These are phyloP conservation scores for Clarias batrachus DNA, from an alignment of 2,113 vertebrate genomes.

Conservation along the genomic window DNA sequence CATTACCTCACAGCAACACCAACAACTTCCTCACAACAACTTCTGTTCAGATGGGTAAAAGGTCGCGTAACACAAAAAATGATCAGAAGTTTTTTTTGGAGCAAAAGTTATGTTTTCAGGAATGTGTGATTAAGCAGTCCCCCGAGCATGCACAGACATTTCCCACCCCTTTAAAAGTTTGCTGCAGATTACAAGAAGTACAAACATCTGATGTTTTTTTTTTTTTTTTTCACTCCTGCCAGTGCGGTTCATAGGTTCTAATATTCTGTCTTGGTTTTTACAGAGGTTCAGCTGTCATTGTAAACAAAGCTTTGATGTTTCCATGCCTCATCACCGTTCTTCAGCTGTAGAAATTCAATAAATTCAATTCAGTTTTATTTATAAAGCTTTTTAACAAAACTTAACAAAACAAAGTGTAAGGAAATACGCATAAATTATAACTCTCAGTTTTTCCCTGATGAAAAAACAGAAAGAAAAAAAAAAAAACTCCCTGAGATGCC, in stretches of 20 bases:
- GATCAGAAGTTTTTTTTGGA: conserved; percentile 49
- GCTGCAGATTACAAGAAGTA: conserved; percentile 16
- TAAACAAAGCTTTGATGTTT: not conserved
- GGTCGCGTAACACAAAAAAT: conserved; percentile 41
- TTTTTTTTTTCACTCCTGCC: not conserved
- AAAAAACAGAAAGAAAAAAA: too few species aligned
- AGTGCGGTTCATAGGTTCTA: not conserved
- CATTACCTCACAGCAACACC: conserved; percentile 2
- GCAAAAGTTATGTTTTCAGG: conserved; percentile 21
- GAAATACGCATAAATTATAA: too few species aligned
- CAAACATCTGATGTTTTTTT: conserved; percentile 15
- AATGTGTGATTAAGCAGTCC: conserved; percentile 41
- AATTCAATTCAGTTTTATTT: too few species aligned
- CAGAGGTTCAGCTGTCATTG: not conserved
- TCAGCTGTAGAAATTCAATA: not conserved
- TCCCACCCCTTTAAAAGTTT: not conserved
- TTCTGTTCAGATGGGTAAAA: conserved; percentile 26
- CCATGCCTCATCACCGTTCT: not conserved
- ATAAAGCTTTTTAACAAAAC: too few species aligned
- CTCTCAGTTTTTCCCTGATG: too few species aligned
- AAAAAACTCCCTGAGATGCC: too few species aligned
- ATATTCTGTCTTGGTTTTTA: not conserved
- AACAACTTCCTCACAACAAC: not conserved
- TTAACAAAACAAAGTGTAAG: too few species aligned
- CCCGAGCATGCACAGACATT: conserved; percentile 26